These are phyloP conservation scores for Eilema caniola DNA, from an alignment of 2,888 invertebrate species.

Conservation along the genomic window DNA sequence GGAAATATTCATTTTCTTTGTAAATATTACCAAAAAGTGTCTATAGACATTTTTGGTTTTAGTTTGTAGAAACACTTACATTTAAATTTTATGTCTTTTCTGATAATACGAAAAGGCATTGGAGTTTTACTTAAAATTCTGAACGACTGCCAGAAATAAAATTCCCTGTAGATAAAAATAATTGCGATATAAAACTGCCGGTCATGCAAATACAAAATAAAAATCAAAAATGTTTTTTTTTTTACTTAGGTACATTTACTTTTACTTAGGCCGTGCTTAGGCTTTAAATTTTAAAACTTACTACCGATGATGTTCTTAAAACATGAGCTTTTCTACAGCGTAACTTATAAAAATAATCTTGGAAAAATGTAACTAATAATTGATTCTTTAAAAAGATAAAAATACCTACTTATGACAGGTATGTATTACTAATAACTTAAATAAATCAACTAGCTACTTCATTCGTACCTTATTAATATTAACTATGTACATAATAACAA, in stretches of 20 bases:
- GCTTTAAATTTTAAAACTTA: too few relatives aligned
- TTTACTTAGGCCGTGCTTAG: too few relatives aligned
- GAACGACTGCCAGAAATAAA: not conserved
- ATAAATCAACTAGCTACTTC: not conserved
- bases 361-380: too few relatives aligned
- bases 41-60: too few relatives aligned
- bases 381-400: not conserved
- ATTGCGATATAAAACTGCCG: not conserved
- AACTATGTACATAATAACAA: not conserved
- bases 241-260: too few relatives aligned
- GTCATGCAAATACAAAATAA: not conserved
- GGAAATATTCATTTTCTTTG: not conserved
- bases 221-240: not conserved
- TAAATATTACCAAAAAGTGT: not conserved
- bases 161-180: not conserved
- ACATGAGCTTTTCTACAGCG: too few relatives aligned
- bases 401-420: not conserved
- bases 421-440: not conserved
- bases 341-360: too few relatives aligned
- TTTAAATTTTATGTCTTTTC: constrained; percentile 1
- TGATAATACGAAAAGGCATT: not conserved
- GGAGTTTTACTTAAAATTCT: not conserved
- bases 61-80: not conserved
- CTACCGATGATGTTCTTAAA: too few relatives aligned
- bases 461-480: not conserved